phyloP scores from a whole-genome alignment of 2,113 vertebrate genomes.

The Aldabrachelys gigantea region DNA sequence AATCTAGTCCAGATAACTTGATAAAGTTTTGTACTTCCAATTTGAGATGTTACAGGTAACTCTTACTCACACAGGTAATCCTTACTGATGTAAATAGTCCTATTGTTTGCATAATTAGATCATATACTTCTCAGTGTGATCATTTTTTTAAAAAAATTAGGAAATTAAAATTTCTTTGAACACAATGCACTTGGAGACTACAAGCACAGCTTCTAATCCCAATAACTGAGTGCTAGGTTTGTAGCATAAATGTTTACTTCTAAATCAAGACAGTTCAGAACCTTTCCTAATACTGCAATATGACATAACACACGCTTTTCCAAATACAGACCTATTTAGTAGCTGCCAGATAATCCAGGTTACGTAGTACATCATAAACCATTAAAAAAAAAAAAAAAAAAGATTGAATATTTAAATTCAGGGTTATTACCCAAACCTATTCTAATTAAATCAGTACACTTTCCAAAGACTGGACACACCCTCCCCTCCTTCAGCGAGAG shows the following conservation, averaged over 20 bases:
- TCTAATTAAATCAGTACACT: not conserved
- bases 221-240: not conserved
- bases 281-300: rapidly evolving
- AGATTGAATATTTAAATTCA: not conserved
- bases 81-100: not conserved
- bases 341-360: not conserved
- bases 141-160: not conserved
- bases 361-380: not conserved
- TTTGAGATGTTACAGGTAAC: not conserved
- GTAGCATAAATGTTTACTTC: not conserved
- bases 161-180: not conserved
- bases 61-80: not conserved
- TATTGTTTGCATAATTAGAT: rapidly evolving
- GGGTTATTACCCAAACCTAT: not conserved
- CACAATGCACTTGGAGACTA: not conserved
- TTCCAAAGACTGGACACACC: not conserved
- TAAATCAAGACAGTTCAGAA: not conserved
- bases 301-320: not conserved
- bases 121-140: not conserved
- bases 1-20: not conserved
- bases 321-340: not conserved
- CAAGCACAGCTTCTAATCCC: not conserved
- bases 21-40: not conserved
- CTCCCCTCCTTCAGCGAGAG: not conserved
- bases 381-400: not conserved